Evolutionary conservation across 2,113 vertebrate genomes (phyloP), one percentile per base, ranked within the genome.

Genomic region (Tricholaema leucomelas): DNA sequence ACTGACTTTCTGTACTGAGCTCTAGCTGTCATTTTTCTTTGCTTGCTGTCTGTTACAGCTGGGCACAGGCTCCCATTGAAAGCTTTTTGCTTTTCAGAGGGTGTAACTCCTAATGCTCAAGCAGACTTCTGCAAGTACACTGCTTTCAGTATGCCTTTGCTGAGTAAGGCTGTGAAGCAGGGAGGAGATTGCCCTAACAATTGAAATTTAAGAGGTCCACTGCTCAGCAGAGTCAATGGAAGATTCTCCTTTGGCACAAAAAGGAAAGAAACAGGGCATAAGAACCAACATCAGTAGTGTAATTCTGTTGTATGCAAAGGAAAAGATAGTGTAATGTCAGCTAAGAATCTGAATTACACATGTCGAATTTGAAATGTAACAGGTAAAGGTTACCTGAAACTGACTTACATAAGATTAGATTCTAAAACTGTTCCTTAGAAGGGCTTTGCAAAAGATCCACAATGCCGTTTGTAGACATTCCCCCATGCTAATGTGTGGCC

Each of bases 211-310:
- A 59, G n/a, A 60, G 19, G 12, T 48, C 70, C 40, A 11, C 27
- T 70, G 50, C 36, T 56, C 24, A 33, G 9, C 28, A 4, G 44
- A 78, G 30, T 48, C 9, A 0, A 11, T 30, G 54, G 24, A 7
- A 80, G 31, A 31, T 23, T 85, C 75, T 63, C 21, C 15, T 11
- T 46, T 48, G 52, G 30, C 42, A 60, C 72, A 48, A 64, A 21
- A 64, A 75, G 42, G 14, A 48, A 82, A 35, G 20, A 23, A 61
- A 9, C 13, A 15, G 16, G 25, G 28, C 21, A 11, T 19, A 50
- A 67, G 38, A 58, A 67, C 27, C 23, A 69, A 33, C 2, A 1
- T 0, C 0, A 72, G 30, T 27, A 25, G 3, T 15, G 12, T 8
- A 55, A 54, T 65, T 75, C 24, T 76, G 5, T 31, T 56, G 10